Base-by-base conservation (phyloP, 2,797 vertebrate species). In the Taenioides sp. region DNA sequence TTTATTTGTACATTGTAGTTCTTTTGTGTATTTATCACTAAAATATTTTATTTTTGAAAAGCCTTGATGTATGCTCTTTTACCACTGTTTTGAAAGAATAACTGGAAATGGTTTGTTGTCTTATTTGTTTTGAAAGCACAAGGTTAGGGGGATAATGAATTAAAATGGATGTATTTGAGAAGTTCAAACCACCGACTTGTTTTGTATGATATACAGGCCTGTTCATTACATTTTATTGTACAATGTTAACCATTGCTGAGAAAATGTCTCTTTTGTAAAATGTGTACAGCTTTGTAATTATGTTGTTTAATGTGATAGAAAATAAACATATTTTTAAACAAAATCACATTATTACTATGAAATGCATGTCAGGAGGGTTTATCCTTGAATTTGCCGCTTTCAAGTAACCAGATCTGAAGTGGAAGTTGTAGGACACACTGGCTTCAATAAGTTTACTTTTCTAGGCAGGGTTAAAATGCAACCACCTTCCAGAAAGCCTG, bases 251-350 rank as follows among this genome's bases (percentile, higher is more conserved):
- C 64, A 71, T 78, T 86, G 66, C 84, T 72, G 75, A 68, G 72
- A 77, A 60, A 84, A 81, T 85, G 76, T 89, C 72, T 88, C 17
- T 84, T 90, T 88, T 94, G 91, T 94, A 93, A 93, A 93, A 92
- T 92, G 88, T 94, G 93, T 94, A 92, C 91, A 93, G 91, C 83
- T 90, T 80, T 92, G 84, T 89, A 82, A 89, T 88, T 85, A 80
- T 80, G 82, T 84, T 79, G 77, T 90, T 88, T 88, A 75, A 85
- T 86, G 87, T 90, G 80, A 92, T 75, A 84, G 81, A 86, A 84
- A 94, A 93, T 93, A 93, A 94, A 94, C 82, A 82, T 94, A 91
- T 93, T 94, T 94, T 92, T 91, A 92, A 93, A 88, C 81, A 85
- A 74, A 77, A 74, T 22, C 22, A 27, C 22, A 63, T 40, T 34